These are phyloP conservation scores for Patiria pectinifera DNA, from an alignment of 53 echinoderm and acorn worm species.

Conservation along the genomic window DNA sequence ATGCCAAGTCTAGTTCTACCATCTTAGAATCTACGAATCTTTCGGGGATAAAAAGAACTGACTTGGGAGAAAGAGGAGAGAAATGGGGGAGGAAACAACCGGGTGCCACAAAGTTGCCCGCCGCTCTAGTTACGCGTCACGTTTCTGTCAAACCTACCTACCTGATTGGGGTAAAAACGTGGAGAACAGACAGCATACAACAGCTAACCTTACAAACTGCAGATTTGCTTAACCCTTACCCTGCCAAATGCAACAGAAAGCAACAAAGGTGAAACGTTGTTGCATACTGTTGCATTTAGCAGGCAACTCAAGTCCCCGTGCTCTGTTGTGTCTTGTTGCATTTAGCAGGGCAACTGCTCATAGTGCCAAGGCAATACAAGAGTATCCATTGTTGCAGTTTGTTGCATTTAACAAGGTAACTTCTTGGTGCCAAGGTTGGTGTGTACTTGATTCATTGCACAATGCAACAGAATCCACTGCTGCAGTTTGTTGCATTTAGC, in stretches of 20 bases:
- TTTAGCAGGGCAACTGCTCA: too few relatives aligned
- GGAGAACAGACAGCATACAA: conserved; percentile 15
- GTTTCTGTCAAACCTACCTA: conserved; percentile 29
- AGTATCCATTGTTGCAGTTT: too few relatives aligned
- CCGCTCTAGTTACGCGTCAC: background rate
- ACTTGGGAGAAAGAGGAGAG: background rate
- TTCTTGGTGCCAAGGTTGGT: too few relatives aligned
- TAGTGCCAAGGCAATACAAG: too few relatives aligned
- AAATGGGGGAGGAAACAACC: conserved; percentile 29
- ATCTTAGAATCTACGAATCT: background rate
- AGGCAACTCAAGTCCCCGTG: too few relatives aligned
- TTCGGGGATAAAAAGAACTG: background rate
- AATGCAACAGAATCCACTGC: too few relatives aligned
- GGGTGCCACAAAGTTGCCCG: background rate
- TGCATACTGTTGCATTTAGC: too few relatives aligned
- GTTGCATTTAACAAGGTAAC: too few relatives aligned
- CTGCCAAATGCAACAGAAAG: background rate
- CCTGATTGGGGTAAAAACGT: conserved; percentile 7
- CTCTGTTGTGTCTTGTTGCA: too few relatives aligned
- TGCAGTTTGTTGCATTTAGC: too few relatives aligned
- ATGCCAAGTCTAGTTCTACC: background rate
- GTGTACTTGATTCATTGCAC: too few relatives aligned
- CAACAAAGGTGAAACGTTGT: too few relatives aligned
- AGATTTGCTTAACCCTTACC: background rate
- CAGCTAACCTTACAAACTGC: background rate